Base-by-base conservation (phyloP, 2,113 vertebrate genomes). In the Zonotrichia leucophrys region DNA sequence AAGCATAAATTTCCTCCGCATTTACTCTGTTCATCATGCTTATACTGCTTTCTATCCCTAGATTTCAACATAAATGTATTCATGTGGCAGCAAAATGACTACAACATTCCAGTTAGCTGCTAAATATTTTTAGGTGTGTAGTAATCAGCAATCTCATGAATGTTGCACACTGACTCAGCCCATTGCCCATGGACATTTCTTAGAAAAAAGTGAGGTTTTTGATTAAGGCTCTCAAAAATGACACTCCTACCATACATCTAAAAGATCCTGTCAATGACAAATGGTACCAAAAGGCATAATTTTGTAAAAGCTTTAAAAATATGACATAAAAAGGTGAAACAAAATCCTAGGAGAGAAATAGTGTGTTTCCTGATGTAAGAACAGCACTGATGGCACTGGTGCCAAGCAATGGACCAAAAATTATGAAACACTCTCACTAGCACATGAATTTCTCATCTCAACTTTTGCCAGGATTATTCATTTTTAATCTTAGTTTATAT, bases 381-480 rank as follows among this genome's bases (percentile, higher is more conserved):
- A 58, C 3, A 77, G 2, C 2, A 11, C 4, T 41, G 19, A 30
- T 47, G 9, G 3, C 7, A 18, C 13, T 20, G 7, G 3, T 59
- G 5, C 50, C 12, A 69, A 41, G 7, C 39, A 83, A 53, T 7
- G 9, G 8, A 81, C 2, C 2, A 41, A 69, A 63, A 60, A 56
- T 37, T 35, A 19, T 11, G 7, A 52, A 76, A 11, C 1, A 19
- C 2, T 39, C 35, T 47, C 39, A 86, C n/a, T 10, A 21, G 3
- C 18, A 27, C 2, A 33, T 0, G 10, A 44, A 66, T 35, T 87
- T 70, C 7, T 70, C 3, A 11, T 44, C 9, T 28, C 37, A 69
- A 0, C 1, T 73, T 60, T 69, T 52, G 0, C 4, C 7, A 55
- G 1, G 20, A 23, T 77, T 84, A 55, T 17, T 76, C 2, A 21